A percentile compares a stretch with the other conserved stretches of the same genome.
Evolutionary conservation across 2,113 vertebrate genomes (phyloP).

Genomic region (Hyaena hyaena): DNA sequence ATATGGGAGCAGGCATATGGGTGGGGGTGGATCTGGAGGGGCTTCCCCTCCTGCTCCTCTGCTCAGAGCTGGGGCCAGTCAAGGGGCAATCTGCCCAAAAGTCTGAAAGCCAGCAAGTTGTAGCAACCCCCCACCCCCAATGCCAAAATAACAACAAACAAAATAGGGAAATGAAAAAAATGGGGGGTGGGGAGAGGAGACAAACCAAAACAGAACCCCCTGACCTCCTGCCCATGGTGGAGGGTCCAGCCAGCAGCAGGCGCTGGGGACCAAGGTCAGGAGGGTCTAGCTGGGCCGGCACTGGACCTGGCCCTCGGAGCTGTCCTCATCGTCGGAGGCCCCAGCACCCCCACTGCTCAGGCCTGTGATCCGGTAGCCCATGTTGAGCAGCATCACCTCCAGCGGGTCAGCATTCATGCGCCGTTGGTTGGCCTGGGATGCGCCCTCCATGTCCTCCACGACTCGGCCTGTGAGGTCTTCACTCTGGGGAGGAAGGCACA

Average conservation of each 20-base stretch:
- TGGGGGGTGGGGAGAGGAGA: conserved; percentile 67
- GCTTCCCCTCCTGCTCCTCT: conserved; percentile 58
- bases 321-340: conserved; percentile 96
- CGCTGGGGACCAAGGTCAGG: conserved; percentile 36
- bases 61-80: conserved; percentile 64
- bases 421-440: conserved; percentile 97
- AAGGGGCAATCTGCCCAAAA: conserved; percentile 66
- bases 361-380: conserved; percentile 98
- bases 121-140: conserved; percentile 70
- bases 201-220: conserved; percentile 68
- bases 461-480: conserved; percentile 94
- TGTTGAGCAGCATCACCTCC: conserved; percentile 99
- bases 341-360: conserved; percentile 93
- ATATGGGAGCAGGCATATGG: conserved; percentile 1
- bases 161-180: conserved; percentile 72
- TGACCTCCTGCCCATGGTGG: conserved; percentile 53
- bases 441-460: conserved; percentile 98
- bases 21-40: background rate
- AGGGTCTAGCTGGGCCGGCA: conserved; percentile 96
- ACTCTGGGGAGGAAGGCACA: conserved; percentile 84
- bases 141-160: conserved; percentile 84
- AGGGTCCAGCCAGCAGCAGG: conserved; percentile 34
- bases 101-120: conserved; percentile 76
- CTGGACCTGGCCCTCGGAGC: conserved; percentile 97
- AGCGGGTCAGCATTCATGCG: conserved; percentile 98